Percentiles rank a stretch among this genome's conserved stretches.
Conservation (phyloP, 1,140 invertebrate genomes). For the Papilio aristodemus region DNA sequence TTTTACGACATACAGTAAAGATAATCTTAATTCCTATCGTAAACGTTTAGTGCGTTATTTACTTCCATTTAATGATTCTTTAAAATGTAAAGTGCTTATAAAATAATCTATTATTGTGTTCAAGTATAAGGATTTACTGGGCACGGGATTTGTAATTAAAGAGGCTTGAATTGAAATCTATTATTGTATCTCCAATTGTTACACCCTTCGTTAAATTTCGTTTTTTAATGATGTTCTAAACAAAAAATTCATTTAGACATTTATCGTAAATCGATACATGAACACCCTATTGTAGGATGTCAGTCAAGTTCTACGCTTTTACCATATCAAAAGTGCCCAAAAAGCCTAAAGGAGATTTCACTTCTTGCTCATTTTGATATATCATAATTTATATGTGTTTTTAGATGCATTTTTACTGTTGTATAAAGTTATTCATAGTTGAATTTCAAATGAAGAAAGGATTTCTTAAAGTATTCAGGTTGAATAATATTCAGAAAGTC, state of each 20-base stretch:
- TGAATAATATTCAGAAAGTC: slow-evolving; percentile 8
- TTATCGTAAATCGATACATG: too few relatives aligned
- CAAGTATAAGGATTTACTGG: not conserved
- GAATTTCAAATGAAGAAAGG: not conserved
- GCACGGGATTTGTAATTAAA: not conserved
- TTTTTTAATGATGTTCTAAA: too few relatives aligned
- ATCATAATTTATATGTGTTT: too few relatives aligned
- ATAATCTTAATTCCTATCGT: slow-evolving; percentile 12
- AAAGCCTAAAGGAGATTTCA: too few relatives aligned
- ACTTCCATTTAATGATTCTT: slow-evolving; percentile 12
- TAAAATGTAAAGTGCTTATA: slow-evolving; percentile 19
- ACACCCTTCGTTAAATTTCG: too few relatives aligned
- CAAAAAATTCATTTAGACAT: too few relatives aligned
- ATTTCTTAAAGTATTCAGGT: not conserved
- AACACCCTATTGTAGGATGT: too few relatives aligned
- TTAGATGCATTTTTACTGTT: too few relatives aligned
- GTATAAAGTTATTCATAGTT: too few relatives aligned
- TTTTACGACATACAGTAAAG: slow-evolving; percentile 8
- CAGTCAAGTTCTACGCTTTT: too few relatives aligned
- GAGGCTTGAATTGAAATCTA: not conserved
- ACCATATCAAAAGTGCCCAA: too few relatives aligned
- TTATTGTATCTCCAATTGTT: not conserved
- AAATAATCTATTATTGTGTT: slow-evolving; percentile 20
- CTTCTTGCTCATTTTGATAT: too few relatives aligned
- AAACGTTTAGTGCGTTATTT: slow-evolving; percentile 13